Percentiles rank a stretch among this genome's conserved stretches.
Conservation (phyloP, 2,888 invertebrate species). For the Norana najaformis region DNA sequence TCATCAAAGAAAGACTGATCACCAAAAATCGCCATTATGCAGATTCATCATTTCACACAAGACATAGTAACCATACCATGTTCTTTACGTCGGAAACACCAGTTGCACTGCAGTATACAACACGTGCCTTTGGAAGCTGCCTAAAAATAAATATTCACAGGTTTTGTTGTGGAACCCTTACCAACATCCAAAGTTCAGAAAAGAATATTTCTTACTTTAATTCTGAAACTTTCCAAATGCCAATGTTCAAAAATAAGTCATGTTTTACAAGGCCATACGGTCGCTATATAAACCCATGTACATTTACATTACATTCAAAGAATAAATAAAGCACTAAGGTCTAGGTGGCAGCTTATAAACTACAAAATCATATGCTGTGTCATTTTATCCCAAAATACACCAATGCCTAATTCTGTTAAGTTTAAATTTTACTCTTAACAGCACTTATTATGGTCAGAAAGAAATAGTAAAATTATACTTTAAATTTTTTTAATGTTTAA, state of each 20-base stretch:
- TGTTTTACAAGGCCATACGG: no score
- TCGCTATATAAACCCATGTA: no score
- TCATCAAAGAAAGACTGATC: background rate
- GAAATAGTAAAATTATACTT: background rate
- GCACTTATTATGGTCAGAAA: no score
- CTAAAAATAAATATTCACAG: conserved; percentile 45
- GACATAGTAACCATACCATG: conserved; percentile 56
- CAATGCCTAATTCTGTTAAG: no score
- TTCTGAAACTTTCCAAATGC: no score
- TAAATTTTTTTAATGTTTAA: no score
- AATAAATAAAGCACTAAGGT: background rate
- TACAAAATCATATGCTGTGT: background rate
- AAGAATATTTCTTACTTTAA: no score
- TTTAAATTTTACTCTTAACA: background rate
- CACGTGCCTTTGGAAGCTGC: conserved; percentile 57
- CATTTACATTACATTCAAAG: background rate
- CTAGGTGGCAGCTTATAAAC: background rate
- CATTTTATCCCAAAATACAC: background rate
- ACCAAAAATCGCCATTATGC: no score
- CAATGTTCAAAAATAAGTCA: no score
- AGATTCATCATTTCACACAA: no score
- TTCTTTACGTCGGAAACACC: conserved; percentile 61
- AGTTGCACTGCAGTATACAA: conserved; percentile 61
- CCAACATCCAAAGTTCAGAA: background rate
- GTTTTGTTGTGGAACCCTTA: background rate